phyloP scores from a whole-genome alignment of 2,888 invertebrate species.

The Nomada ferruginata region DNA sequence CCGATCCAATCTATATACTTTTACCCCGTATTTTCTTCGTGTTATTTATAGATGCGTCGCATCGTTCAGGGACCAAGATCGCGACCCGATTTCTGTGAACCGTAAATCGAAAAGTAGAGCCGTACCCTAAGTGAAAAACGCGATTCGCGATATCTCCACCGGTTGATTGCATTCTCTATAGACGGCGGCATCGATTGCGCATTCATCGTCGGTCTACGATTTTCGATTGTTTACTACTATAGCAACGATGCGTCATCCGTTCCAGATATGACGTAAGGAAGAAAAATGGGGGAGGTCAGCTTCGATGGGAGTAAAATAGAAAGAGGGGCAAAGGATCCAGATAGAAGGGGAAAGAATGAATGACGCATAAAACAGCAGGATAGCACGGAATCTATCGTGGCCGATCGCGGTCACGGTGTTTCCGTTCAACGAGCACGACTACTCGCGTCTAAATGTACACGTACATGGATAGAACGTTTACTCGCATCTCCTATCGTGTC shows the following conservation, averaged over 20 bases:
- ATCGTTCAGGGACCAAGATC: conserved; percentile 12
- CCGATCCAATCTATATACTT: background rate
- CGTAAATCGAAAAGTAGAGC: background rate
- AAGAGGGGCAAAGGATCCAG: background rate
- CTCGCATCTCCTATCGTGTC: background rate
- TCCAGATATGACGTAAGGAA: conserved; percentile 27
- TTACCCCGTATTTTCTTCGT: background rate
- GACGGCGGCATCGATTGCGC: background rate
- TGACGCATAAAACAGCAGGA: conserved; percentile 39
- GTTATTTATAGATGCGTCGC: conserved; percentile 30
- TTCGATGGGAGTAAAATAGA: background rate
- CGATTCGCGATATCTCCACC: background rate
- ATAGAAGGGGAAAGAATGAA: conserved; percentile 24
- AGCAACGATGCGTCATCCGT: conserved; percentile 20
- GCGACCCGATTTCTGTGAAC: conserved; percentile 25
- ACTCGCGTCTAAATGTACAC: background rate
- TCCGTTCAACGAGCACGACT: conserved; percentile 7
- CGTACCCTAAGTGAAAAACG: background rate
- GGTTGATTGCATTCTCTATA: background rate
- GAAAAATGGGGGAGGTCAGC: background rate
- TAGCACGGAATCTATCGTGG: conserved; percentile 25
- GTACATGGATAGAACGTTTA: background rate
- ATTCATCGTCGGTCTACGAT: background rate
- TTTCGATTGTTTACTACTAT: conserved; percentile 22
- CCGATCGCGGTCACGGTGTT: conserved; percentile 28